phyloP scores from a whole-genome alignment of 2,888 invertebrate species.

The Pachliopta kotzebuea region DNA sequence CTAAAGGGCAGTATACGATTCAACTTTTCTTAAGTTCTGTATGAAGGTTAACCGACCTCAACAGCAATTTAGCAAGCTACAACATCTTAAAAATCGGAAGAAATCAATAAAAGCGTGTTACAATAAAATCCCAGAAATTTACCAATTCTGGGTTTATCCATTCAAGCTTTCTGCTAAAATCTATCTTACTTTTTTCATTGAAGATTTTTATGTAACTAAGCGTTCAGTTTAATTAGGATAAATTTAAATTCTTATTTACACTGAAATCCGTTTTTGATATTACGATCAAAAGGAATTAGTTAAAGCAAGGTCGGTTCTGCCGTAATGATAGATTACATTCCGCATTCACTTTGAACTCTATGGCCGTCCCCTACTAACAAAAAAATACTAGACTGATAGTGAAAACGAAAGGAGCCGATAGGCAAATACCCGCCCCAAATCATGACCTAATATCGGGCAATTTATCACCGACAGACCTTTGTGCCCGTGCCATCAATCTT shows the following conservation, averaged over 20 bases:
- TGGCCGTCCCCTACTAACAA: constrained; percentile 46
- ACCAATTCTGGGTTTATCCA: too few relatives aligned
- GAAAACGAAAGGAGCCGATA: constrained; percentile 49
- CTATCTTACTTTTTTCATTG: background rate
- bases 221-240: background rate
- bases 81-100: too few relatives aligned
- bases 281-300: constrained; percentile 20
- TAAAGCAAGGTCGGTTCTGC: constrained; percentile 12
- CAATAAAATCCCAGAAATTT: too few relatives aligned
- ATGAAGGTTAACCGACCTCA: too few relatives aligned
- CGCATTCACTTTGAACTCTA: constrained; percentile 48
- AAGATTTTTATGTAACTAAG: background rate
- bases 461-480: constrained; percentile 78
- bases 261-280: constrained; percentile 14
- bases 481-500: constrained; percentile 74
- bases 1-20: too few relatives aligned
- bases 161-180: too few relatives aligned
- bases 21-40: too few relatives aligned
- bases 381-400: constrained; percentile 42
- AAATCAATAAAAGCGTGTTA: too few relatives aligned
- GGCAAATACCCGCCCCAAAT: constrained; percentile 73
- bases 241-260: constrained; percentile 3
- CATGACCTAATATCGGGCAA: constrained; percentile 77
- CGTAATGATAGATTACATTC: constrained; percentile 39
- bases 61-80: too few relatives aligned